Evolutionary conservation across 2,113 vertebrate genomes (phyloP).

Genomic region (Danionella cerebrum): DNA sequence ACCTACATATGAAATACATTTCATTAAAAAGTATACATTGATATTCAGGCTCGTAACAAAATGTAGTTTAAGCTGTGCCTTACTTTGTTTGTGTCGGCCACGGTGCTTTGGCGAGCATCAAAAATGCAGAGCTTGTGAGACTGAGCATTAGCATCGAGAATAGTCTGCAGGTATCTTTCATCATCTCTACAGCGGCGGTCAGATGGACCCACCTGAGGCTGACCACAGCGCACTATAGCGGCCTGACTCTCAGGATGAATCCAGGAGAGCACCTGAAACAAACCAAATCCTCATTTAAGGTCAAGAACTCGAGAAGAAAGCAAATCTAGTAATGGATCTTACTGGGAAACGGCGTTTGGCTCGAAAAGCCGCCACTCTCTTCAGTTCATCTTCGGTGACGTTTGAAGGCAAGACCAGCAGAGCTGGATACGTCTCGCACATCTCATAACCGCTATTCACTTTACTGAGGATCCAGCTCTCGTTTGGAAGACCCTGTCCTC

Average conservation of each 20-base stretch:
- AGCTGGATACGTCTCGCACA: constrained; percentile 90
- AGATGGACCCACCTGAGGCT: constrained; percentile 82
- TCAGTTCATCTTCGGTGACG: constrained; percentile 83
- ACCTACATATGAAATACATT: no score
- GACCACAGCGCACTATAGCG: constrained; percentile 84
- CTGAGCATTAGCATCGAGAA: constrained; percentile 96
- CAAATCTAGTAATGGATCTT: constrained; percentile 49
- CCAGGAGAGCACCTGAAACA: constrained; percentile 82
- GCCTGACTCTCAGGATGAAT: constrained; percentile 96
- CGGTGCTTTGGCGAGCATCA: constrained; percentile 85
- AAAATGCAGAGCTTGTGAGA: constrained; percentile 93
- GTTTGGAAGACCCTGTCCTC: constrained; percentile 83
- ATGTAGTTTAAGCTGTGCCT: no score
- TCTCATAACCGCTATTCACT: constrained; percentile 82
- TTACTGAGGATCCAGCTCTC: constrained; percentile 95
- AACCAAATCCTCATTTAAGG: neutral
- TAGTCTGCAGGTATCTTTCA: constrained; percentile 85
- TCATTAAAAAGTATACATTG: no score
- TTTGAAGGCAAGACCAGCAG: constrained; percentile 85
- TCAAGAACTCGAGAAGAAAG: no score
- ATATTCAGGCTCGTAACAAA: no score
- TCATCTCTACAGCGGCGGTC: constrained; percentile 94
- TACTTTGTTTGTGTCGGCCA: constrained; percentile 91
- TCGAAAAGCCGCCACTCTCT: constrained; percentile 79
- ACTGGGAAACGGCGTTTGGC: constrained; percentile 91